Percentiles rank a stretch among this genome's conserved stretches.
phyloP scores from a whole-genome alignment of 1,140 invertebrate species.

The Plectrocnemia conspersa region DNA sequence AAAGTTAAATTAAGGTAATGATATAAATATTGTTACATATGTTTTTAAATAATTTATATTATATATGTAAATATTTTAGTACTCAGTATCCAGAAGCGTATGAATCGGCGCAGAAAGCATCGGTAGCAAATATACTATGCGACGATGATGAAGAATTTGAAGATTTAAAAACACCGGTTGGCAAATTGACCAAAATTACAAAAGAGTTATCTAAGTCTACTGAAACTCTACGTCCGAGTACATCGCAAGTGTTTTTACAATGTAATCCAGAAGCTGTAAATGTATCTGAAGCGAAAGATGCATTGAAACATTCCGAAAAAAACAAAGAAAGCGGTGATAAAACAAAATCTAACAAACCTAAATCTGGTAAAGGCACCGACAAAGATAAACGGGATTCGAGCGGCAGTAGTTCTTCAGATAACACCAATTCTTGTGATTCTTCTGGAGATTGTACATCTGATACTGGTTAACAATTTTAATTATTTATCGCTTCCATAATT shows the following conservation, averaged over 20 bases:
- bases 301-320: neutral
- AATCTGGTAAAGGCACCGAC: neutral
- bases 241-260: conserved; percentile 31
- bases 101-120: conserved; percentile 56
- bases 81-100: conserved; percentile 86
- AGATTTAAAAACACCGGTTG: conserved; percentile 31
- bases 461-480: conserved; percentile 29
- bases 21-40: neutral
- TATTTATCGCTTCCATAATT: too few species aligned
- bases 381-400: conserved; percentile 23
- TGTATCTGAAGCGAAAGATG: neutral
- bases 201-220: conserved; percentile 51
- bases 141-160: conserved; percentile 46
- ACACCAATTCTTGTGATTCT: conserved; percentile 24
- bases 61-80: conserved; percentile 32
- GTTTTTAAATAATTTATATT: neutral
- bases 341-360: neutral
- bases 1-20: conserved; percentile 73
- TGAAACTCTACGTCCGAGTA: conserved; percentile 47
- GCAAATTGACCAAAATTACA: conserved; percentile 33
- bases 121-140: conserved; percentile 55
- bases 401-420: conserved; percentile 32
- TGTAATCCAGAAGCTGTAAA: conserved; percentile 16
- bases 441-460: conserved; percentile 33
- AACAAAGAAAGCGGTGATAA: conserved; percentile 6